Conservation (phyloP, 2,113 vertebrate species). For the Eurystomus gularis region DNA sequence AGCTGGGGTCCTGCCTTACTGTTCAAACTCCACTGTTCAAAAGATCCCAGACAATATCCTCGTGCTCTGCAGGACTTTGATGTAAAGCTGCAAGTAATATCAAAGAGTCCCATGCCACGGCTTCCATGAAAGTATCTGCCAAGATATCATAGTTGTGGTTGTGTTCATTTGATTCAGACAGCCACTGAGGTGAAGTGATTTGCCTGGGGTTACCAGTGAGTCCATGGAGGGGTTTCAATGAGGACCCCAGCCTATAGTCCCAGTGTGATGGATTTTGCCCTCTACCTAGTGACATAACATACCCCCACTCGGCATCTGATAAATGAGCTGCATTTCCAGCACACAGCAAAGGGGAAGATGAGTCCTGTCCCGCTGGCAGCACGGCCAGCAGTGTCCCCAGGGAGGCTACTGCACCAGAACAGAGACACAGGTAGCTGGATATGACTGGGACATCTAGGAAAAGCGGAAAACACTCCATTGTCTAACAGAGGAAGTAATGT, state of each 20-base stretch:
- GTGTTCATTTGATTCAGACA: fast-evolving
- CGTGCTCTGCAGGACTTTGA: not conserved
- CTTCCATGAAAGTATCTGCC: not conserved
- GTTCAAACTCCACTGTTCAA: not conserved
- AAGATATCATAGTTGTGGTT: not conserved
- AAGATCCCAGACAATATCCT: not conserved
- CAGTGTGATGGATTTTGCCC: not conserved
- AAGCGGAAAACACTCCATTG: not conserved
- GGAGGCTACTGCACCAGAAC: not conserved
- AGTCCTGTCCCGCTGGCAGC: fast-evolving
- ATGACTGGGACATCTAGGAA: not conserved
- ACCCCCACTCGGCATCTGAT: not conserved
- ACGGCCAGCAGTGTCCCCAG: fast-evolving
- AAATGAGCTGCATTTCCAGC: not conserved
- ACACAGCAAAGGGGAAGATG: not conserved
- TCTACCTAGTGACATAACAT: not conserved
- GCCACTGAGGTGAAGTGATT: not conserved
- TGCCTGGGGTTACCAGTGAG: not conserved
- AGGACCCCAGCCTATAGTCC: not conserved
- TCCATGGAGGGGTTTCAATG: not conserved
- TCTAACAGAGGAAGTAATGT: not conserved
- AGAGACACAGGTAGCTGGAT: fast-evolving
- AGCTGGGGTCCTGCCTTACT: not conserved
- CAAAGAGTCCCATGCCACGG: not conserved
- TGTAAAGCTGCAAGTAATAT: not conserved